phyloP scores from a whole-genome alignment of 2,113 vertebrate genomes.

The Dissostichus mawsoni region DNA sequence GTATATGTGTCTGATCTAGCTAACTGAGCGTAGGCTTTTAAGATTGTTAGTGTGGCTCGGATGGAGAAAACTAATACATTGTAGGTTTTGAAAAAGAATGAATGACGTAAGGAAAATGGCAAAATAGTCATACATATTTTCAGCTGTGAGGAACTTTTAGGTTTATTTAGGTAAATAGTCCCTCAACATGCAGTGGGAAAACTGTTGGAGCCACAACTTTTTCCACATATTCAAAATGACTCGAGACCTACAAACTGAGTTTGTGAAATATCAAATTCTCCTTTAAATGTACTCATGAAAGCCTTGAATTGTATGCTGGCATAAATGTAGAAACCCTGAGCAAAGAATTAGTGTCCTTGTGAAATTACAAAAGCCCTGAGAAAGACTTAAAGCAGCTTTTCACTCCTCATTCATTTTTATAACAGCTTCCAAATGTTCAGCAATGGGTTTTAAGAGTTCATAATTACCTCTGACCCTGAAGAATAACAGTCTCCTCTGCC shows the following conservation, averaged over 20 bases:
- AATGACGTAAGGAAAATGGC: background rate
- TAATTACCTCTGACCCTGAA: constrained; percentile 1
- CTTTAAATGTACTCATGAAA: background rate
- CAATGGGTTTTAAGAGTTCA: background rate
- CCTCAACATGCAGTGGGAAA: too few species aligned
- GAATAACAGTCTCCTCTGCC: constrained; percentile 8
- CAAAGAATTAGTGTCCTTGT: background rate
- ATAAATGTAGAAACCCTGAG: background rate
- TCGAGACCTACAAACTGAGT: background rate
- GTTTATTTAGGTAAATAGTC: too few species aligned
- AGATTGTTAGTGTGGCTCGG: background rate
- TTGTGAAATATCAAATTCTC: background rate
- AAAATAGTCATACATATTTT: background rate
- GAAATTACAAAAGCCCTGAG: constrained; percentile 10
- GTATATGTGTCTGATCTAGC: background rate
- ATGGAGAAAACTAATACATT: background rate
- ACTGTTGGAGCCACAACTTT: too few species aligned
- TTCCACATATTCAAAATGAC: background rate
- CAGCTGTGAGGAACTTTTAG: background rate
- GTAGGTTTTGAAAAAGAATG: background rate
- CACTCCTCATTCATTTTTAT: background rate
- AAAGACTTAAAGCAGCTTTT: constrained; percentile 4
- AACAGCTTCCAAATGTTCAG: background rate
- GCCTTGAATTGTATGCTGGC: too few species aligned
- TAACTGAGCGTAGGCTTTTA: background rate